Conservation (phyloP, 23 tunicate species). For the Trididemnum clinides region DNA sequence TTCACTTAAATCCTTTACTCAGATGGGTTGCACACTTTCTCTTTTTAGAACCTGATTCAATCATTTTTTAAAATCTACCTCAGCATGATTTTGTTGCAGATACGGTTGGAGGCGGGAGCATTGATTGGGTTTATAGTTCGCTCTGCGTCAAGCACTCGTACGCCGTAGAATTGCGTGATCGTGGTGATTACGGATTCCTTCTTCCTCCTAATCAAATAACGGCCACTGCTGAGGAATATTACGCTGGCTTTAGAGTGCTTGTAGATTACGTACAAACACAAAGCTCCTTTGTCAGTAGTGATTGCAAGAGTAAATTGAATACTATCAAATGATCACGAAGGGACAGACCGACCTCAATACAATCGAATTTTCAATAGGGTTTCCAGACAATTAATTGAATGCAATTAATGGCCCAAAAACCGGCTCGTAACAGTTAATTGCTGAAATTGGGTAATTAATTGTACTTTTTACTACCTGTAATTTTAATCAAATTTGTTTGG, state of each 20-base stretch:
- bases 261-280: conserved; percentile 33
- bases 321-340: too few species aligned
- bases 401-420: too few species aligned
- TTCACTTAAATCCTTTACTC: too few species aligned
- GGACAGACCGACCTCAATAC: too few species aligned
- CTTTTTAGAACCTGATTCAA: too few species aligned
- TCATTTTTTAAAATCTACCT: neutral
- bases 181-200: conserved; percentile 65
- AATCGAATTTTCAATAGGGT: too few species aligned
- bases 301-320: neutral
- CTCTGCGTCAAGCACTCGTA: conserved; percentile 72
- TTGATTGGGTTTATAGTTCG: conserved; percentile 65
- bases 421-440: too few species aligned
- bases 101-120: conserved; percentile 62
- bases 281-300: neutral
- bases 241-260: conserved; percentile 57
- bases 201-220: conserved; percentile 53
- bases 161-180: conserved; percentile 83
- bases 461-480: too few species aligned
- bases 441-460: too few species aligned
- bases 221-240: conserved; percentile 83
- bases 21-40: too few species aligned
- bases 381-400: too few species aligned
- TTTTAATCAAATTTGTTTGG: too few species aligned
- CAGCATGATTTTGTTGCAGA: conserved; percentile 28